phyloP scores from a whole-genome alignment of 2,113 vertebrate genomes.

The Noturus placidus region DNA sequence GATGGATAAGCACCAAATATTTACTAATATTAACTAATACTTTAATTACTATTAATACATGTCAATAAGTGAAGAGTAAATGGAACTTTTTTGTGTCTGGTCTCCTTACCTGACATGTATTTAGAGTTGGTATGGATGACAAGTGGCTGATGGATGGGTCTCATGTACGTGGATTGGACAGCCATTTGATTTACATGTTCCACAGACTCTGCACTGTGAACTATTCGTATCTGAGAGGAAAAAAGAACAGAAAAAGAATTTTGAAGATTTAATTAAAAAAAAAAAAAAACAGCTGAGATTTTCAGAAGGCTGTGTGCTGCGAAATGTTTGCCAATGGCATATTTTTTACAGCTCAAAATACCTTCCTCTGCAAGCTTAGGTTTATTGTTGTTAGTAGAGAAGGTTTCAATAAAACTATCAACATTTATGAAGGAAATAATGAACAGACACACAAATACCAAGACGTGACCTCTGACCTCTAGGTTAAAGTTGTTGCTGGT shows the following conservation, averaged over 20 bases:
- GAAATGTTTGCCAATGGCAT: neutral
- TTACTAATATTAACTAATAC: neutral
- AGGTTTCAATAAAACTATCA: neutral
- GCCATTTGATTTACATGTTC: constrained; percentile 84
- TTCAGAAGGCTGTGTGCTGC: neutral
- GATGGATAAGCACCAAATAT: neutral
- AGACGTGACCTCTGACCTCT: constrained; percentile 75
- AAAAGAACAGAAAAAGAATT: neutral
- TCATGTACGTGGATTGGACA: constrained; percentile 84
- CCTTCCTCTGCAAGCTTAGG: neutral
- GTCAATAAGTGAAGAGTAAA: neutral
- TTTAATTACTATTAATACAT: neutral
- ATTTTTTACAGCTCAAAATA: neutral
- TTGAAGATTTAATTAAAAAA: neutral
- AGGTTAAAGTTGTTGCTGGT: constrained; percentile 93
- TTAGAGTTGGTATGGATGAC: constrained; percentile 64
- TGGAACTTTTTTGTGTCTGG: neutral
- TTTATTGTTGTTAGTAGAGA: neutral
- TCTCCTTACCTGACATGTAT: constrained; percentile 77
- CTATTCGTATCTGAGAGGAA: constrained; percentile 78
- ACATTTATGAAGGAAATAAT: neutral
- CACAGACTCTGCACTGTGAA: constrained; percentile 77
- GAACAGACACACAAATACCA: neutral
- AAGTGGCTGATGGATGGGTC: constrained; percentile 81
- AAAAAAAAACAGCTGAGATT: neutral